Conservation (phyloP, 2,113 vertebrate species). For the Epinephelus cyanopodus region DNA sequence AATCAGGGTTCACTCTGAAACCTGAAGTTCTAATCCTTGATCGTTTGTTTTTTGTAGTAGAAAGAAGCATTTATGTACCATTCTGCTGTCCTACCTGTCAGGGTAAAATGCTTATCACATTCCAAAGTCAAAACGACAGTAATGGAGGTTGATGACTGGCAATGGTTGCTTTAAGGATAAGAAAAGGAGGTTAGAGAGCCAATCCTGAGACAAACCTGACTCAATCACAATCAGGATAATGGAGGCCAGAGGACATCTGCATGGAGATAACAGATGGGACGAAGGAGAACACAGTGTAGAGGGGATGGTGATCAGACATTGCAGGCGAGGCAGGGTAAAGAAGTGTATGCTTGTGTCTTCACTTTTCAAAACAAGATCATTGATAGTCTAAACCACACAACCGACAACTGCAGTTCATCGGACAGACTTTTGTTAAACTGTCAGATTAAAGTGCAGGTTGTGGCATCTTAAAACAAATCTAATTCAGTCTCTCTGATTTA, state of each 20-base stretch:
- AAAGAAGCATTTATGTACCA: not conserved
- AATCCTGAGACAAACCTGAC: conserved; percentile 14
- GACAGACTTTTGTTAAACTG: not conserved
- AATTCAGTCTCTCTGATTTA: conserved; percentile 4
- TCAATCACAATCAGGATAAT: conserved; percentile 38
- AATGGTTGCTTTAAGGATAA: conserved; percentile 15
- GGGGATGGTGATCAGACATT: not conserved
- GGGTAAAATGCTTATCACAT: not conserved
- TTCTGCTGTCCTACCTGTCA: not conserved
- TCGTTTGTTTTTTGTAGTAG: too few relatives aligned
- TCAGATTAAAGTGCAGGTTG: not conserved
- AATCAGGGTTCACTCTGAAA: too few relatives aligned
- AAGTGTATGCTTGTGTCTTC: not conserved
- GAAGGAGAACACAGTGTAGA: not conserved
- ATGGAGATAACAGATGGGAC: conserved; percentile 38
- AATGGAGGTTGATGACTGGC: conserved; percentile 8
- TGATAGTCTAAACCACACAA: not conserved
- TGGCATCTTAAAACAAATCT: not conserved
- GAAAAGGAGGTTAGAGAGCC: conserved; percentile 1
- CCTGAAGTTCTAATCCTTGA: too few relatives aligned
- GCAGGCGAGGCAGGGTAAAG: not conserved
- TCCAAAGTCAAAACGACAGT: conserved; percentile 40
- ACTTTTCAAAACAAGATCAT: not conserved
- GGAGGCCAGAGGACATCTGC: conserved; percentile 39
- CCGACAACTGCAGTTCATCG: not conserved